phyloP scores from a whole-genome alignment of 92 coral and sea anemone species.

The Heteractis magnifica region DNA sequence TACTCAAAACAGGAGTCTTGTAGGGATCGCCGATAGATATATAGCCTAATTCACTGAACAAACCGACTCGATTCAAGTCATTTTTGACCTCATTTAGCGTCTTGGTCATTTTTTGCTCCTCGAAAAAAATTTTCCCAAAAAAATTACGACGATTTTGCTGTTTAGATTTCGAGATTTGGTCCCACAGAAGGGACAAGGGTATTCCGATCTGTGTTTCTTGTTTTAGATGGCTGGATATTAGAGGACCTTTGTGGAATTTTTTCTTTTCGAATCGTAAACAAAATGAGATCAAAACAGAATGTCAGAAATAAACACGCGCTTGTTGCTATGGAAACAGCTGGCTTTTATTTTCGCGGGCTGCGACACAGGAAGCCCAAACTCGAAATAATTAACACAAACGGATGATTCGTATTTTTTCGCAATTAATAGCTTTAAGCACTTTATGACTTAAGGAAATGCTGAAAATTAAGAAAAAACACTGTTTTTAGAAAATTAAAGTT shows the following conservation, averaged over 20 bases:
- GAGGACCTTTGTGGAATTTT: neutral
- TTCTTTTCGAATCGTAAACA: neutral
- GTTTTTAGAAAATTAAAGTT: no score
- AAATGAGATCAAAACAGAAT: neutral
- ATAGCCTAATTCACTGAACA: constrained; percentile 93
- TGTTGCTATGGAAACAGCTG: constrained; percentile 51
- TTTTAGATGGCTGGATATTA: neutral
- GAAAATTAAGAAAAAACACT: no score
- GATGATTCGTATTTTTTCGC: no score
- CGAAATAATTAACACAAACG: no score
- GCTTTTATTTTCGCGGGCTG: constrained; percentile 2
- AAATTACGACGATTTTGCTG: neutral
- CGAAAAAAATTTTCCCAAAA: neutral
- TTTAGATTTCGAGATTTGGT: neutral
- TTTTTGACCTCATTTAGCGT: constrained; percentile 60
- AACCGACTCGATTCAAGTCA: constrained; percentile 89
- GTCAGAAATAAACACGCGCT: constrained; percentile 16
- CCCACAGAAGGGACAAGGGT: neutral
- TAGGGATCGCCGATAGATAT: constrained; percentile 96
- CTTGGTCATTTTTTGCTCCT: constrained; percentile 45
- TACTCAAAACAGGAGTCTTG: constrained; percentile 64
- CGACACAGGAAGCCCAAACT: constrained; percentile 8
- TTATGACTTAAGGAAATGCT: no score
- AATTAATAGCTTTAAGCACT: no score
- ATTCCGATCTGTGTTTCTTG: neutral